Base-by-base conservation (phyloP, 2,113 vertebrate species). In the Salvelinus fontinalis region DNA sequence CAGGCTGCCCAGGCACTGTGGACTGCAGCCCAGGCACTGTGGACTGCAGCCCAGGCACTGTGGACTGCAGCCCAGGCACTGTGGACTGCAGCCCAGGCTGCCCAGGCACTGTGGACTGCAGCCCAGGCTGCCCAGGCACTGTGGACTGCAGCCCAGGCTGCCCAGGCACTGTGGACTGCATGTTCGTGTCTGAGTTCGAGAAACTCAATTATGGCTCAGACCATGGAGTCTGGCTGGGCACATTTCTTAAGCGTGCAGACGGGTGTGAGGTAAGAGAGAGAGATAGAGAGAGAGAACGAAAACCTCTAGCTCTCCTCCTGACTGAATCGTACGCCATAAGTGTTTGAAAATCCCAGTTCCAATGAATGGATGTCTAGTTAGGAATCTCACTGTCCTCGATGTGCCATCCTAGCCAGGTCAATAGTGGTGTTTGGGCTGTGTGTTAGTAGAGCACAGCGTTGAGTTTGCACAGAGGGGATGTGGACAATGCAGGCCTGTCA, bases 391-490 rank as follows among this genome's bases (percentile, higher is more conserved):
- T 54, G 51, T 54, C 51, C 51, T 54, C 12, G 16, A 13, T 54
- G 14, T 16, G 14, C 13, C 16, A 54, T 54, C 51, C 4, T 5
- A 5, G 51, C 4, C 51, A 54, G 51, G 16, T 54, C 51, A 54
- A 18, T 54, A 18, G 16, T 20, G 57, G 13, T 22, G 59, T 62
- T 8, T 22, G 18, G n/a, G 9, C 20, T 62, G 18, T 18, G 51
- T 64, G 8, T 62, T 14, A 77, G 6, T 27, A 3, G 48, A 39
- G 4, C 7, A n/a, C 14, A 34, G 60, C 4, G 77, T 86, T 80
- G 81, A 79, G 72, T 83, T 80, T 82, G 86, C 81, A 82, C 84
- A 81, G 80, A 81, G 83, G 77, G 81, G 80, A 89, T 85, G 78
- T 81, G 84, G 79, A 85, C 69, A 65, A 70, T 39, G 78, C 71